Base-by-base conservation (phyloP, 2,113 vertebrate genomes). In the Okapia johnstoni region DNA sequence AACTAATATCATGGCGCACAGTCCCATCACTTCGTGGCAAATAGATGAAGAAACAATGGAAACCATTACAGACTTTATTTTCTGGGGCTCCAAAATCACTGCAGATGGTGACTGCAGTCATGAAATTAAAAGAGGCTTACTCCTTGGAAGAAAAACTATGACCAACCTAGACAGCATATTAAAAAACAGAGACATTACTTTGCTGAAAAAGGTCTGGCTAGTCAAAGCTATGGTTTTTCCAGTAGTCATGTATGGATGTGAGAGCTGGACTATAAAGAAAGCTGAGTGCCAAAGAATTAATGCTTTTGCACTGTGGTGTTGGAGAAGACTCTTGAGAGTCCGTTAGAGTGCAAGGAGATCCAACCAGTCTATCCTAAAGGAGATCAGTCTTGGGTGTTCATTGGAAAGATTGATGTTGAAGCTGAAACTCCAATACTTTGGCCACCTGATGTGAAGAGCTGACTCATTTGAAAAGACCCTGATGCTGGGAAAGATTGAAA, bases 251-350 rank as follows among this genome's bases (percentile, higher is more conserved):
- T 70, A 40, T 70, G 66, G 66, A 40, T 70, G 19, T 70, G 66
- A 70, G 66, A 23, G 19, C 6, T 40, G 66, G 19, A 40, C 5
- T 70, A 5, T 70, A 23, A 70, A 70, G 63, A 70, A 70, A 23
- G 66, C 66, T 36, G 10, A 70, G 2, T 0, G 0, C n/a, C 0
- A 0, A 40, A 70, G 19, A 40, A 70, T 6, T 70, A 19, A 70
- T 70, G n/a, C 19, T 70, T 70, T 70, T 23, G 5, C 12, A 23
- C 66, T 40, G 66, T 23, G n/a, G 9, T 70, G 66, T 70, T 40
- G n/a, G n/a, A 70, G 9, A 40, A 70, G n/a, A 70, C 66, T 23
- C 66, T 70, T 11, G 66, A 70, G 66, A 23, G n/a, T 70, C n/a
- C 66, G 19, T 40, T 70, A 10, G n/a, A 70, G 19, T 40, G 1